phyloP scores from a whole-genome alignment of 2,113 vertebrate genomes.

The Cnemophilus loriae region DNA sequence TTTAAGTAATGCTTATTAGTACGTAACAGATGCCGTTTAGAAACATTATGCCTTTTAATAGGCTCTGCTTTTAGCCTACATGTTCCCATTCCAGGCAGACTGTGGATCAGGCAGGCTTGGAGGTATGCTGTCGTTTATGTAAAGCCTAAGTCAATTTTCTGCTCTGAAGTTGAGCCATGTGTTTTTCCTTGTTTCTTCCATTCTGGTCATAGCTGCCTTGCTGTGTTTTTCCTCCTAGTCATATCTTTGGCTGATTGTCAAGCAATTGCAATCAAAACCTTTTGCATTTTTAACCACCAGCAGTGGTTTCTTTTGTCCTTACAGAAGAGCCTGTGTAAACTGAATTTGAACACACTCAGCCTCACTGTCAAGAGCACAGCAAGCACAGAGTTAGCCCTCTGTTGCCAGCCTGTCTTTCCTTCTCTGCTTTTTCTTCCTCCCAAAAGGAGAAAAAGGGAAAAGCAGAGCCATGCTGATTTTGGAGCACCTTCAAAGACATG shows the following conservation, averaged over 20 bases:
- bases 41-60: constrained; percentile 52
- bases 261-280: constrained; percentile 6
- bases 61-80: not conserved
- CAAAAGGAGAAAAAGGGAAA: constrained; percentile 27
- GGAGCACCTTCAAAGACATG: constrained; percentile 51
- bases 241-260: constrained; percentile 35
- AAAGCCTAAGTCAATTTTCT: constrained; percentile 63
- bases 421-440: constrained; percentile 17
- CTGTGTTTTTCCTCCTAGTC: not conserved
- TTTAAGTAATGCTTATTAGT: constrained; percentile 53
- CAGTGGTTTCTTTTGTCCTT: constrained; percentile 25
- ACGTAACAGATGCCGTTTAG: constrained; percentile 38
- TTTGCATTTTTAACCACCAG: constrained; percentile 24
- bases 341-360: constrained; percentile 38
- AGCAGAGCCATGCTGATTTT: constrained; percentile 41
- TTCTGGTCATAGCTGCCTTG: constrained; percentile 34
- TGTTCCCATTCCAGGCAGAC: constrained; percentile 26
- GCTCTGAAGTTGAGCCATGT: constrained; percentile 42
- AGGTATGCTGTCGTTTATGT: constrained; percentile 24
- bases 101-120: constrained; percentile 7
- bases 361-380: constrained; percentile 26
- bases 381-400: not conserved
- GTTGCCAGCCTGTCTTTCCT: constrained; percentile 7
- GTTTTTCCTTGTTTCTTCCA: not conserved
- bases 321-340: constrained; percentile 38